Evolutionary conservation across 2,888 invertebrate species (phyloP).

Genomic region (Orchestes rusci): DNA sequence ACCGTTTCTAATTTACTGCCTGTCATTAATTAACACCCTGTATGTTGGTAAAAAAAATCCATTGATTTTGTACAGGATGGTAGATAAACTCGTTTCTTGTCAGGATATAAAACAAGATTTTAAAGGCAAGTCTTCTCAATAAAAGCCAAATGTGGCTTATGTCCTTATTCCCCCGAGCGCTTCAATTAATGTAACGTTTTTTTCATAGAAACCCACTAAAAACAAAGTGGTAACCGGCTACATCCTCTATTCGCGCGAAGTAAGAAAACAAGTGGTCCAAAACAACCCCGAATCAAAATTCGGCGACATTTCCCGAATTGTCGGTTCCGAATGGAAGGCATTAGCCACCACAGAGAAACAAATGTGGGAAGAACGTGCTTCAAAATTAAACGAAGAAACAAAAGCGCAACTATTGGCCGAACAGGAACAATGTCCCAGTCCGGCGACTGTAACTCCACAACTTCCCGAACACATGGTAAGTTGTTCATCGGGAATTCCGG

Average conservation of each 20-base stretch:
- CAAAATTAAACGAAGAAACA: slow-evolving; percentile 80
- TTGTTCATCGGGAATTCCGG: not conserved
- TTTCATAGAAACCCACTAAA: slow-evolving; percentile 49
- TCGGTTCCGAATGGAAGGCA: slow-evolving; percentile 88
- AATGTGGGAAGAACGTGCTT: slow-evolving; percentile 90
- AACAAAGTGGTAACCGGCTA: slow-evolving; percentile 92
- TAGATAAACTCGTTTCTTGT: too few species aligned
- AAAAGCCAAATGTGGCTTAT: too few species aligned
- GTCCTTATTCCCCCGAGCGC: too few species aligned
- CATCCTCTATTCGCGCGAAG: slow-evolving; percentile 95
- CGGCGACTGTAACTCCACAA: slow-evolving; percentile 37
- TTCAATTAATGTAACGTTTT: too few species aligned
- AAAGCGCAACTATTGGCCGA: slow-evolving; percentile 56
- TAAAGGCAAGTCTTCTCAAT: too few species aligned
- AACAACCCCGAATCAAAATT: slow-evolving; percentile 93
- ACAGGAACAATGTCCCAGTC: slow-evolving; percentile 44
- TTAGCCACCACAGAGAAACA: slow-evolving; percentile 82
- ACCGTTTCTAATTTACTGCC: too few species aligned
- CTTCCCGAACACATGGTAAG: slow-evolving; percentile 40
- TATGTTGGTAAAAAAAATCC: too few species aligned
- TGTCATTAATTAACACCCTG: too few species aligned
- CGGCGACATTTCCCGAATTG: slow-evolving; percentile 72
- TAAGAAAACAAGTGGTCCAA: slow-evolving; percentile 84
- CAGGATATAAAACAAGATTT: too few species aligned
- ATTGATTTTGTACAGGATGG: too few species aligned